Percentiles rank a stretch among this genome's conserved stretches.
Conservation (phyloP, 2,888 invertebrate species). For the Rhabditoides inermis region DNA sequence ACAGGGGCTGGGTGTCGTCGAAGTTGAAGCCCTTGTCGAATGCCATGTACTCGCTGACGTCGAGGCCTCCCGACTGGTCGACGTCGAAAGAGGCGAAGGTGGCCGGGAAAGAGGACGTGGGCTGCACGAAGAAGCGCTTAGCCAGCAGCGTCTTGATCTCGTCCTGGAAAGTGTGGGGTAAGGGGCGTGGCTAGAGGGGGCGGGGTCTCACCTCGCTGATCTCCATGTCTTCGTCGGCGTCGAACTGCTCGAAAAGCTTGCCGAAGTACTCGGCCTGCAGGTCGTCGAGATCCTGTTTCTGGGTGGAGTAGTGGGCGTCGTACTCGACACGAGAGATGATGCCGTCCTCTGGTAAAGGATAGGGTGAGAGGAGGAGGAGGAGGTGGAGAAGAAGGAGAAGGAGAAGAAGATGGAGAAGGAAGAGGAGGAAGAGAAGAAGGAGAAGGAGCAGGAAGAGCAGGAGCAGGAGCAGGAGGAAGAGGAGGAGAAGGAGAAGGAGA, state of each 20-base stretch:
- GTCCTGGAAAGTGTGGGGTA: no score
- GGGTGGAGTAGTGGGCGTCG: conserved; percentile 34
- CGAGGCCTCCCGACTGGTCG: conserved; percentile 38
- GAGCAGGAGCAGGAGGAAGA: no score
- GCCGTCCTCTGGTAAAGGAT: conserved; percentile 43
- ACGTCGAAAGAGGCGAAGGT: conserved; percentile 37
- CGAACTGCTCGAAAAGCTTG: conserved; percentile 43
- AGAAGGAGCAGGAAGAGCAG: no score
- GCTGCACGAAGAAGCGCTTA: conserved; percentile 40
- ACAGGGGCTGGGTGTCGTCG: conserved; percentile 39
- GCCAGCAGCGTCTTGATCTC: conserved; percentile 36
- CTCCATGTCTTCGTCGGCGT: conserved; percentile 38
- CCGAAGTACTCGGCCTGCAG: conserved; percentile 39
- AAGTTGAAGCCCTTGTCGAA: conserved; percentile 39
- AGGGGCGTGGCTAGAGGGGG: no score
- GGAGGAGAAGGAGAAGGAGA: no score
- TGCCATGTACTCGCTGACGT: conserved; percentile 39
- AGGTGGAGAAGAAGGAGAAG: no score
- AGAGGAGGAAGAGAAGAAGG: no score
- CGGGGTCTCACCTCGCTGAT: no score
- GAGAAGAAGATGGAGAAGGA: no score
- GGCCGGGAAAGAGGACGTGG: conserved; percentile 37
- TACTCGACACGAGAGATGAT: conserved; percentile 33
- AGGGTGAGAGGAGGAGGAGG: no score
- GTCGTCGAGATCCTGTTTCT: conserved; percentile 31